Percentiles rank a stretch among this genome's conserved stretches.
Conservation (phyloP, 2,888 invertebrate species). For the Urechis unicinctus region DNA sequence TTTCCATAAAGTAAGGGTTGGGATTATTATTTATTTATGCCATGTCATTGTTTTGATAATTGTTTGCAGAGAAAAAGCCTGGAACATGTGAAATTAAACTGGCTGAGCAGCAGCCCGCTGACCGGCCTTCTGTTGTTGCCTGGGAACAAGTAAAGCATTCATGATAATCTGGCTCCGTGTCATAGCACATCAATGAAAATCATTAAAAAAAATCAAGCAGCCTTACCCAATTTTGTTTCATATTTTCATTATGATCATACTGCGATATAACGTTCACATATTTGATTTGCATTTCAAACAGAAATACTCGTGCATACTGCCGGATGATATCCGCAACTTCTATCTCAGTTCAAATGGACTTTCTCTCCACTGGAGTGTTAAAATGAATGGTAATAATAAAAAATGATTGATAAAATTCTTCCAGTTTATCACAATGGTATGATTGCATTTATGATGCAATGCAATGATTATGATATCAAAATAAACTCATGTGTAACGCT, state of each 20-base stretch:
- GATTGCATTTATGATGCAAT: background rate
- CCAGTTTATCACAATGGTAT: background rate
- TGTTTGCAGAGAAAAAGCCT: slow-evolving; percentile 28
- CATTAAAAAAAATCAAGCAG: too few species aligned
- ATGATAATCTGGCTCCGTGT: too few species aligned
- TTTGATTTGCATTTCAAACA: slow-evolving; percentile 17
- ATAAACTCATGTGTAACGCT: too few species aligned
- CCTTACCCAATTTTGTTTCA: background rate
- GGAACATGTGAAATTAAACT: slow-evolving; percentile 36
- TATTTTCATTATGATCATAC: too few species aligned
- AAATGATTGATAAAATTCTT: slow-evolving; percentile 15
- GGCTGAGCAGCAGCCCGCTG: slow-evolving; percentile 27
- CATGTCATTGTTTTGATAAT: background rate
- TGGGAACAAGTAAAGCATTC: slow-evolving; percentile 43
- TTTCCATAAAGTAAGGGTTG: too few species aligned
- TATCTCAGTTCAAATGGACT: slow-evolving; percentile 46
- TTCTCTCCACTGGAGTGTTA: slow-evolving; percentile 42
- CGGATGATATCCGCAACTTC: slow-evolving; percentile 45
- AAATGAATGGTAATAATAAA: slow-evolving; percentile 47
- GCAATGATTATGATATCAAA: background rate
- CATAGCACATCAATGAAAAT: too few species aligned
- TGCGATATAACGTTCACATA: background rate
- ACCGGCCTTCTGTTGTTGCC: slow-evolving; percentile 26
- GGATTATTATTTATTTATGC: too few species aligned
- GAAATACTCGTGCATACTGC: slow-evolving; percentile 40